phyloP scores from a whole-genome alignment of 2,888 invertebrate species.

The Diarsia brunnea region DNA sequence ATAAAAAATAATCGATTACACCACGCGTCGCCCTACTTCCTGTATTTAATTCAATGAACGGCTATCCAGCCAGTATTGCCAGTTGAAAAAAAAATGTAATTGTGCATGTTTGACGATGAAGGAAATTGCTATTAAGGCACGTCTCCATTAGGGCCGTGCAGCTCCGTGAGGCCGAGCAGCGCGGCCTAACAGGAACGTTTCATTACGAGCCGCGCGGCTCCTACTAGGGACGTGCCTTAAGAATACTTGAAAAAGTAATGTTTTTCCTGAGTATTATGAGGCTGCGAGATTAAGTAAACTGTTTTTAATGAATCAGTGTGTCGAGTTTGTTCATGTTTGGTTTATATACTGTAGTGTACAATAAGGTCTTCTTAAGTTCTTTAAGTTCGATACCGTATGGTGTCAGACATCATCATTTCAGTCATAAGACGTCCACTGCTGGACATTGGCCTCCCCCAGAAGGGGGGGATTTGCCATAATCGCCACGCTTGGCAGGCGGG shows the following conservation, averaged over 20 bases:
- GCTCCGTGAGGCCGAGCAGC: too few relatives aligned
- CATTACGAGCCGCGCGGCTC: too few relatives aligned
- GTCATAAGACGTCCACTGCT: too few relatives aligned
- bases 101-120: slow-evolving; percentile 41
- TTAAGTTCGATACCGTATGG: too few relatives aligned
- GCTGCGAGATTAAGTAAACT: neutral
- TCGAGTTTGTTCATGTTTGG: neutral
- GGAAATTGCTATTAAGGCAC: slow-evolving; percentile 46
- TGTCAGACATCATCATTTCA: too few relatives aligned
- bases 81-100: slow-evolving; percentile 56
- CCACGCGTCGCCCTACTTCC: slow-evolving; percentile 12
- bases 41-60: slow-evolving; percentile 57
- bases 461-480: too few relatives aligned
- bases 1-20: slow-evolving; percentile 11
- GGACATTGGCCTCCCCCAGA: too few relatives aligned
- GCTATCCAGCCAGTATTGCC: slow-evolving; percentile 42
- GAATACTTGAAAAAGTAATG: slow-evolving; percentile 7
- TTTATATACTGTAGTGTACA: too few relatives aligned
- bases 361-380: too few relatives aligned
- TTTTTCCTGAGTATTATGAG: slow-evolving; percentile 20
- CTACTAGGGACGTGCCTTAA: neutral
- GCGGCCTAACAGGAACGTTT: too few relatives aligned
- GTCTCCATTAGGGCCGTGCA: too few relatives aligned
- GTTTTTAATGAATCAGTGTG: slow-evolving; percentile 7
- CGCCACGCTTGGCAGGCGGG: too few relatives aligned